Percentiles rank a stretch among this genome's conserved stretches.
Conservation (phyloP, 2,113 vertebrate species). For the Pristiophorus japonicus region DNA sequence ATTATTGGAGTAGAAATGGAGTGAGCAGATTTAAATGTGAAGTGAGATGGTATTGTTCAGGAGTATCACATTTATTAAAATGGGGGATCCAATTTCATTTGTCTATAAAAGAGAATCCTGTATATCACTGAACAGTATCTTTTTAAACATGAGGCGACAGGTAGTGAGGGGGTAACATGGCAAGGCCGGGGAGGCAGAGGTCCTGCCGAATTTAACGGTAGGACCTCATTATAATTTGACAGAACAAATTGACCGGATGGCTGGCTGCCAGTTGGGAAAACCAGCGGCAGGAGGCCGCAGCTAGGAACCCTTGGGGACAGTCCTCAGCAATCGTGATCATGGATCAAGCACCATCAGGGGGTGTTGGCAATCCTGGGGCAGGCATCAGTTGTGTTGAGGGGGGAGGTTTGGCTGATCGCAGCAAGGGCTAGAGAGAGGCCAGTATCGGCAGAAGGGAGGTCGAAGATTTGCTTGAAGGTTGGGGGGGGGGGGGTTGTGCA, state of each 20-base stretch:
- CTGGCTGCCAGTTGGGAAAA: too few species aligned
- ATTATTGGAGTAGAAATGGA: too few species aligned
- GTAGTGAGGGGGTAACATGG: neutral
- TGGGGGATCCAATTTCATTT: neutral
- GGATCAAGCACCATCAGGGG: neutral
- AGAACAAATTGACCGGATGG: neutral
- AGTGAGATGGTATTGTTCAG: neutral
- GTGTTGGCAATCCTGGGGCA: neutral
- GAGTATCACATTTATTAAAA: neutral
- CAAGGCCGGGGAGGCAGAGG: neutral
- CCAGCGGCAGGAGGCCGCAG: too few species aligned
- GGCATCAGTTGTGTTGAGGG: neutral
- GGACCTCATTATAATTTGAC: neutral
- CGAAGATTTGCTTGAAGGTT: neutral
- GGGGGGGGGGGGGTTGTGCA: too few species aligned
- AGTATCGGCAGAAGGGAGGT: neutral
- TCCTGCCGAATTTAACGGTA: neutral
- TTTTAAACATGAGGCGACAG: neutral
- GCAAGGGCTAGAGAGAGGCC: neutral
- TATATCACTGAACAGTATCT: neutral
- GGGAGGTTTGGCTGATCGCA: neutral
- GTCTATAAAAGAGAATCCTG: neutral
- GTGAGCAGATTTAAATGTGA: too few species aligned
- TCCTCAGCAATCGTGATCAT: neutral
- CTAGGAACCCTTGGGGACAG: too few species aligned